Evolutionary conservation across 2,113 vertebrate species (phyloP), one percentile per base, ranked within the genome.

Genomic region (Callithrix jacchus): DNA sequence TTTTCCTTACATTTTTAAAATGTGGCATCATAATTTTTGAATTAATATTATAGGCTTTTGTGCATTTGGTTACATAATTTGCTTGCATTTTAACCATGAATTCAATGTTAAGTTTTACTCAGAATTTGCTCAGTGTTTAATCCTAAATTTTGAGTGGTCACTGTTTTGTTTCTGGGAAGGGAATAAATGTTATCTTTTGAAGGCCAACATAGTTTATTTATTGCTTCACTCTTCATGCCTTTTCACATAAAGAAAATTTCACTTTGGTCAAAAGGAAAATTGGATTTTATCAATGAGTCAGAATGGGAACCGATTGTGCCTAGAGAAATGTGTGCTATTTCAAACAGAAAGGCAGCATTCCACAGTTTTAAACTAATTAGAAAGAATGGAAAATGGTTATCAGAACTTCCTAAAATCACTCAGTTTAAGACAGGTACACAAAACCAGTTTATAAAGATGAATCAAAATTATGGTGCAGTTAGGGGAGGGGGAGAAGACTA

Each of bases 121-220:
- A 76, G 56, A 73, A n/a, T 85, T 91, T 70, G 58, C 32, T 95
- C 45, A 93, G 32, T 94, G 91, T 76, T 89, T 56, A 71, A 2
- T 64, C 66, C n/a, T 68, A 23, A 64, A 11, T 76, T 93, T 94
- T 92, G 25, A 54, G n/a, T 11, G 79, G 16, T 37, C 20, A 52
- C 23, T 82, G 35, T 76, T 85, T 87, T 76, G 42, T 58, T 94
- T 84, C 68, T 83, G 79, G 76, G n/a, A 76, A 85, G 16, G 76
- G 45, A 64, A 66, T 47, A 32, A 17, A 45, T 64, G 79, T 85
- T 37, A 27, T 47, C 71, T 14, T 52, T 52, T 94, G 30, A 77
- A n/a, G 49, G 18, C 54, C 71, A 71, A 40, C 16, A 84, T 32
- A 20, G 17, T 89, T 89, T 95, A 21, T 35, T 47, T 91, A 49